Evolutionary conservation across 2,888 invertebrate species (phyloP).

Genomic region (Megamerina dolium): DNA sequence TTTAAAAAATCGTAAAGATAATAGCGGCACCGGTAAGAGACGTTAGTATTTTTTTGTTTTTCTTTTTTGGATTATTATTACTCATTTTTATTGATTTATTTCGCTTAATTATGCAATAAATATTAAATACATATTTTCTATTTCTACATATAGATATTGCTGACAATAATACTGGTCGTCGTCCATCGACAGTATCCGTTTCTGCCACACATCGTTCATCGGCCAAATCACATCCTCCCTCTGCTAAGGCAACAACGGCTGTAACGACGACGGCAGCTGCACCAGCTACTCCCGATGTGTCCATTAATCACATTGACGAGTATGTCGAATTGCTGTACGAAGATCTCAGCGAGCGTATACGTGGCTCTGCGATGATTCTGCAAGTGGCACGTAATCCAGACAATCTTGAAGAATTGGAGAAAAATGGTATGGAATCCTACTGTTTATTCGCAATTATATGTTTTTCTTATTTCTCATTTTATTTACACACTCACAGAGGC

Average conservation of each 20-base stretch:
- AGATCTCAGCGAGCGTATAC: conserved; percentile 85
- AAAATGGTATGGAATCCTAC: conserved; percentile 66
- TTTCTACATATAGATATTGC: conserved; percentile 35
- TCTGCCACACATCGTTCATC: conserved; percentile 31
- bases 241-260: conserved; percentile 39
- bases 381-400: conserved; percentile 90
- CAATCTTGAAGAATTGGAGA: conserved; percentile 86
- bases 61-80: too few relatives aligned
- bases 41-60: background rate
- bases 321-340: conserved; percentile 96
- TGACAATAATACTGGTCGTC: conserved; percentile 38
- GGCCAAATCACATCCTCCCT: conserved; percentile 30
- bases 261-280: conserved; percentile 18
- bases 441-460: background rate
- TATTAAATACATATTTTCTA: background rate
- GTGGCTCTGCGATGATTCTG: conserved; percentile 84
- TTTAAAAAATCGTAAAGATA: conserved; percentile 69
- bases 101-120: background rate
- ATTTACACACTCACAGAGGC: conserved; percentile 62
- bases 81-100: background rate
- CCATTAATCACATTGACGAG: conserved; percentile 81
- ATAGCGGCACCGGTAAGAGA: conserved; percentile 37
- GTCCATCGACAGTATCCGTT: conserved; percentile 35
- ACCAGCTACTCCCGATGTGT: conserved; percentile 51
- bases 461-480: conserved; percentile 1